Percentiles rank a stretch among this genome's conserved stretches.
Conservation (phyloP, 2,113 vertebrate genomes). For the Rhinichthys klamathensis region DNA sequence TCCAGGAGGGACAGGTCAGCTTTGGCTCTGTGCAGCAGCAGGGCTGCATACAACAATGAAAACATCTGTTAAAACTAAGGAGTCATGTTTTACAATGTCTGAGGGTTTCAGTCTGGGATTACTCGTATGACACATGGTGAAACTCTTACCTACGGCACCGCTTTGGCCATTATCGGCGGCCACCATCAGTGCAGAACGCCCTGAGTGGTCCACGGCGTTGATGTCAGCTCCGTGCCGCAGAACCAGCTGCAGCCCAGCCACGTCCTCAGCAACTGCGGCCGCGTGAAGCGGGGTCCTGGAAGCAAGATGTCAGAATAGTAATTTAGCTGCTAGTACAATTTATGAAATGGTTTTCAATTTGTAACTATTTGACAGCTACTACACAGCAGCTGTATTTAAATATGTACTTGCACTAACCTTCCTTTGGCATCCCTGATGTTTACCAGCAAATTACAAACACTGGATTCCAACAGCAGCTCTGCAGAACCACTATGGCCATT, state of each 20-base stretch:
- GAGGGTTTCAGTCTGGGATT: neutral
- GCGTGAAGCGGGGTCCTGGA: slow-evolving; percentile 92
- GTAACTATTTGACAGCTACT: neutral
- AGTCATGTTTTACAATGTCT: neutral
- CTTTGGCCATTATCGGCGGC: slow-evolving; percentile 90
- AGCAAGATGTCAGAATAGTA: neutral
- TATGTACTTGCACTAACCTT: slow-evolving; percentile 76
- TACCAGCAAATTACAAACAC: slow-evolving; percentile 86
- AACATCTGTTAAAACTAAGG: neutral
- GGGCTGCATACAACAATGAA: slow-evolving; percentile 73
- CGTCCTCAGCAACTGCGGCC: slow-evolving; percentile 90
- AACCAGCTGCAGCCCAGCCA: slow-evolving; percentile 89
- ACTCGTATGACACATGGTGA: neutral
- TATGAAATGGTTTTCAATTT: neutral
- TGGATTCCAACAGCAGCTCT: slow-evolving; percentile 87
- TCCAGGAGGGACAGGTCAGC: slow-evolving; percentile 93
- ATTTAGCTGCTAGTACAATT: neutral
- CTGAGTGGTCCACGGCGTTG: slow-evolving; percentile 83
- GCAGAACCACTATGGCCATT: slow-evolving; percentile 93
- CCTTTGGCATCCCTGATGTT: slow-evolving; percentile 92
- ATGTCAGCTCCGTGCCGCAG: slow-evolving; percentile 87
- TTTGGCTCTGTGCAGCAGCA: slow-evolving; percentile 90
- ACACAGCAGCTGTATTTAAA: neutral
- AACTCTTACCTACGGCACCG: slow-evolving; percentile 83
- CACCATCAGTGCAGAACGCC: slow-evolving; percentile 92